Conservation (phyloP, 2,888 invertebrate genomes). For the Trissonchulus latispiculum region DNA sequence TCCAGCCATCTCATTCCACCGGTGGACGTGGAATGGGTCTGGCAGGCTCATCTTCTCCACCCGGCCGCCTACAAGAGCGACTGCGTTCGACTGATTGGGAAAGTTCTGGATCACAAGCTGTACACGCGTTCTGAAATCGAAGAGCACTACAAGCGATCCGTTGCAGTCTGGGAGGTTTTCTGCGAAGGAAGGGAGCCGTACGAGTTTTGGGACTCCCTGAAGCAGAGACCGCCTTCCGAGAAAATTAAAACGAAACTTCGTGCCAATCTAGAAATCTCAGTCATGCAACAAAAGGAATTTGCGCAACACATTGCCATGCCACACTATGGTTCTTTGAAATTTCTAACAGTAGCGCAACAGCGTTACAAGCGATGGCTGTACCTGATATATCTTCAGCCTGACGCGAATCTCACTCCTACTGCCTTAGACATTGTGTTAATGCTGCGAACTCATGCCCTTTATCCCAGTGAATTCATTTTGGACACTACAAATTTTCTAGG, state of each 20-base stretch:
- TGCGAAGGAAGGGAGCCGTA: conserved; percentile 10
- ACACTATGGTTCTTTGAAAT: conserved; percentile 2
- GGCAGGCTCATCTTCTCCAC: conserved; percentile 46
- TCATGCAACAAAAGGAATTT: background rate
- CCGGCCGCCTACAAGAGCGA: conserved; percentile 12
- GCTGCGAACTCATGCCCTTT: conserved; percentile 11
- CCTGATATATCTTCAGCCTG: background rate
- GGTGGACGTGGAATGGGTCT: conserved; percentile 50
- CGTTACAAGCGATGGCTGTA: conserved; percentile 11
- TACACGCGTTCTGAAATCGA: background rate
- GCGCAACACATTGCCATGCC: background rate
- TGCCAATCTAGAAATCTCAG: background rate
- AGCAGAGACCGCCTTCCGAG: background rate
- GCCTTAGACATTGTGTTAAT: conserved; percentile 3
- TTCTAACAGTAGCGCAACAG: background rate
- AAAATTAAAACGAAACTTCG: background rate
- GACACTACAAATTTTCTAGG: conserved; percentile 10
- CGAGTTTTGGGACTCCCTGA: conserved; percentile 15
- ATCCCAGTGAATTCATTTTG: conserved; percentile 3
- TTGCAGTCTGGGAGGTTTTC: background rate
- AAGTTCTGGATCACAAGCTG: background rate
- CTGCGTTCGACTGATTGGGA: conserved; percentile 5
- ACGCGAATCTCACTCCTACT: conserved; percentile 11
- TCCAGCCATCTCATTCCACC: conserved; percentile 44
- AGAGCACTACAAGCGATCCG: background rate